Conservation (phyloP, 1,140 invertebrate species). For the Hesperophylax magnus region DNA sequence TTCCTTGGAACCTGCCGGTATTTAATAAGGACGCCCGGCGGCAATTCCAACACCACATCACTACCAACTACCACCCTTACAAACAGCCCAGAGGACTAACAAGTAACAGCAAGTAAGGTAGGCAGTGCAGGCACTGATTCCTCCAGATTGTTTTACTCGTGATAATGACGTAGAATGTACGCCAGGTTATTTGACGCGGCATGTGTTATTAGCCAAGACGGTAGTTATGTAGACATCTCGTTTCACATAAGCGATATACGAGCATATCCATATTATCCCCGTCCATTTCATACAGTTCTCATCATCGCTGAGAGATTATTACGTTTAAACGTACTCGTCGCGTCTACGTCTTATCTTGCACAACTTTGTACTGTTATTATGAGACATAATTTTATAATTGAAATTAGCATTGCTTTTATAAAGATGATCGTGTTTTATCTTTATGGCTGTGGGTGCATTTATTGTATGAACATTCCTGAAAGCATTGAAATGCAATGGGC, state of each 20-base stretch:
- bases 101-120: no score
- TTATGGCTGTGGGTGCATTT: neutral
- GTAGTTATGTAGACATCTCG: slow-evolving; percentile 5
- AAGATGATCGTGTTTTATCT: neutral
- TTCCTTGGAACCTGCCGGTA: slow-evolving; percentile 49
- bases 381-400: slow-evolving; percentile 1
- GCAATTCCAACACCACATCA: slow-evolving; percentile 43
- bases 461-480: neutral
- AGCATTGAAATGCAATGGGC: no score
- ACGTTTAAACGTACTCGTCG: neutral
- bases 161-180: slow-evolving; percentile 18
- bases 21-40: slow-evolving; percentile 39
- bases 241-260: neutral
- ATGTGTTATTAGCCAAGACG: slow-evolving; percentile 12
- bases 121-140: neutral
- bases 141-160: neutral
- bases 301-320: no score
- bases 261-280: no score
- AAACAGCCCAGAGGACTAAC: no score
- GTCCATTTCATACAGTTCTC: no score
- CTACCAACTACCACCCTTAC: neutral
- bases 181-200: neutral
- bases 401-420: neutral
- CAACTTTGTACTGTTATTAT: neutral
- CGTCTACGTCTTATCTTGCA: neutral